phyloP scores from a whole-genome alignment of 2,113 vertebrate species.

The Columbina picui region DNA sequence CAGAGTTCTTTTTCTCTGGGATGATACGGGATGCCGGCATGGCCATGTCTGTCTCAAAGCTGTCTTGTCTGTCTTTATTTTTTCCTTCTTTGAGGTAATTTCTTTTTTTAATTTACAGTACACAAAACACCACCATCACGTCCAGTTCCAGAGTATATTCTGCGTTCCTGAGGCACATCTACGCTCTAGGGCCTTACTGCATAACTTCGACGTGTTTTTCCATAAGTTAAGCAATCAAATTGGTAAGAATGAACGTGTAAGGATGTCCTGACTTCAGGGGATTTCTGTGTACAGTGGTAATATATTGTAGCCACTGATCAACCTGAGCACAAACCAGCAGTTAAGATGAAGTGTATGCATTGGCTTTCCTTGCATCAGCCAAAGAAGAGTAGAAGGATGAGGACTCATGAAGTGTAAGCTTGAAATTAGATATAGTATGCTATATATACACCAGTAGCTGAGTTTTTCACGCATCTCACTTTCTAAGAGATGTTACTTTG shows the following conservation, averaged over 20 bases:
- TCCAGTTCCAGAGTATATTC: not conserved
- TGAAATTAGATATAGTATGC: rapidly evolving
- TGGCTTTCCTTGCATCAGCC: not conserved
- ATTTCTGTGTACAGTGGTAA: not conserved
- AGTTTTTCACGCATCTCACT: not conserved
- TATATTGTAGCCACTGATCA: not conserved
- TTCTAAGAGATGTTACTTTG: not conserved
- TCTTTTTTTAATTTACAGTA: not conserved
- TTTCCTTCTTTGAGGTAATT: not conserved
- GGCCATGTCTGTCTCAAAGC: not conserved
- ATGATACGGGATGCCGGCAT: rapidly evolving
- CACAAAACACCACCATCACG: rapidly evolving
- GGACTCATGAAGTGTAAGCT: not conserved
- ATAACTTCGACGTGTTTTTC: not conserved
- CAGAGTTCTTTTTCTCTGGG: not conserved
- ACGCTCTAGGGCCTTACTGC: not conserved
- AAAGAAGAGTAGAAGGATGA: not conserved
- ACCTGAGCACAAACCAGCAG: not conserved
- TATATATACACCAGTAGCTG: rapidly evolving
- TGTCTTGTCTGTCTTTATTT: not conserved
- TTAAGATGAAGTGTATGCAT: not conserved
- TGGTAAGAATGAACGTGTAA: not conserved
- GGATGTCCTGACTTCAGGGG: not conserved
- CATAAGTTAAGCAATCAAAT: not conserved
- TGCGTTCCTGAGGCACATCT: not conserved